Base-by-base conservation (phyloP, 1,140 invertebrate genomes). In the Sipha flava region DNA sequence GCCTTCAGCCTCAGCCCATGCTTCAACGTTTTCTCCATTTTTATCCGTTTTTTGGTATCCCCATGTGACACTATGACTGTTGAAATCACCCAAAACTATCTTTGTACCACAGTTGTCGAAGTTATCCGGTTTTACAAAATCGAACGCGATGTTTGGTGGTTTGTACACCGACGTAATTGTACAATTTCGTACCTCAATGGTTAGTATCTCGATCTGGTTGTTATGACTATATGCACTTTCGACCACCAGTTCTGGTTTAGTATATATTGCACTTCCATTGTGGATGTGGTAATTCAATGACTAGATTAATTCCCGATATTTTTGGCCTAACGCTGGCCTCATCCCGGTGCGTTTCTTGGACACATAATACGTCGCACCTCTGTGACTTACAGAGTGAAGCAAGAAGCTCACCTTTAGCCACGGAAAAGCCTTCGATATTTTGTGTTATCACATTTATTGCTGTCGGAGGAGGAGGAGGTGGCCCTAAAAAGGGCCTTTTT, bases 341-440 rank as follows among this genome's bases (percentile, higher is more conserved):
- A n/a, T n/a, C n/a, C n/a, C n/a, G n/a, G n/a, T n/a, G n/a, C n/a
- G n/a, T n/a, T n/a, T n/a, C n/a, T n/a, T n/a, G n/a, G n/a, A n/a
- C n/a, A n/a, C n/a, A n/a, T n/a, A n/a, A n/a, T 9, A 75, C 40
- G 40, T 75, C 72, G 40, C 40, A 75, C 49, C 49, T 75, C 37
- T 23, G 5, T 18, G 10, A 9, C 12, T 75, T 75, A 37, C 72
- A 75, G 16, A 79, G 40, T 26, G 9, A 29, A 14, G 73, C 45
- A 23, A 79, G 47, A 47, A 79, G 47, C 12, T 47, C 47, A 12
- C 47, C 45, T 79, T 79, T 79, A 26, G 18, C 37, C 21, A 45
- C 47, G 12, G 73, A 79, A 16, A 79, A 31, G 18, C 73, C 73
- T 79, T n/a, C n/a, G n/a, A n/a, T n/a, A n/a, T n/a, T n/a, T n/a